phyloP scores from a whole-genome alignment of 1,140 invertebrate genomes.

The Acromyrmex charruanus region DNA sequence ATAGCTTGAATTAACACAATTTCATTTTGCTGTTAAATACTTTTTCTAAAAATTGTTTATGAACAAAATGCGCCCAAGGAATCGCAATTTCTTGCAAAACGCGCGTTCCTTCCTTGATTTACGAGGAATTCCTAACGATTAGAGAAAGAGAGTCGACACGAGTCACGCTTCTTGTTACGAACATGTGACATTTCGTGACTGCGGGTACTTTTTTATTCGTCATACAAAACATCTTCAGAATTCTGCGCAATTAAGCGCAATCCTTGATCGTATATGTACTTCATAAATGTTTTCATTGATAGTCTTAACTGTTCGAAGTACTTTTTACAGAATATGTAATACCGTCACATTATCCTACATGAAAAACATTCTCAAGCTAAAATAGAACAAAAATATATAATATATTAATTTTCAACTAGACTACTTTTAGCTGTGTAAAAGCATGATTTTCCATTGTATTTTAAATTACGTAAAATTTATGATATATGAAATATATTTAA shows the following conservation, averaged over 20 bases:
- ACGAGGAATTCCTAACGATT: slow-evolving; percentile 52
- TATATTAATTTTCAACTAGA: not conserved
- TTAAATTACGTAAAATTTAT: not conserved
- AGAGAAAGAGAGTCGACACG: slow-evolving; percentile 55
- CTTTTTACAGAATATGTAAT: not conserved
- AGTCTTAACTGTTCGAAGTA: not conserved
- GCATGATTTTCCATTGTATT: not conserved
- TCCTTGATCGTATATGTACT: slow-evolving; percentile 10
- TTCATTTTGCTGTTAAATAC: not conserved
- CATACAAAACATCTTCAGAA: slow-evolving; percentile 53
- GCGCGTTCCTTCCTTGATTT: slow-evolving; percentile 45
- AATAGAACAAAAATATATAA: not conserved
- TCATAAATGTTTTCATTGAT: slow-evolving; percentile 18
- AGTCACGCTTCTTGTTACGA: slow-evolving; percentile 68
- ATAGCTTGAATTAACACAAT: not conserved
- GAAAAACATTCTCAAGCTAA: not conserved
- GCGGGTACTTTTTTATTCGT: slow-evolving; percentile 45
- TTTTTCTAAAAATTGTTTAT: not conserved
- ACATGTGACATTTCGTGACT: slow-evolving; percentile 74
- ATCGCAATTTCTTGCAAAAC: slow-evolving; percentile 49
- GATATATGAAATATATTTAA: not conserved
- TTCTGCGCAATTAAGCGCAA: slow-evolving; percentile 58
- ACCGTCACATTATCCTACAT: not conserved
- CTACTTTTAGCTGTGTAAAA: too few species aligned
- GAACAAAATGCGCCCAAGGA: slow-evolving; percentile 31